Conservation (phyloP, 2,113 vertebrate genomes). For the Bos javanicus region DNA sequence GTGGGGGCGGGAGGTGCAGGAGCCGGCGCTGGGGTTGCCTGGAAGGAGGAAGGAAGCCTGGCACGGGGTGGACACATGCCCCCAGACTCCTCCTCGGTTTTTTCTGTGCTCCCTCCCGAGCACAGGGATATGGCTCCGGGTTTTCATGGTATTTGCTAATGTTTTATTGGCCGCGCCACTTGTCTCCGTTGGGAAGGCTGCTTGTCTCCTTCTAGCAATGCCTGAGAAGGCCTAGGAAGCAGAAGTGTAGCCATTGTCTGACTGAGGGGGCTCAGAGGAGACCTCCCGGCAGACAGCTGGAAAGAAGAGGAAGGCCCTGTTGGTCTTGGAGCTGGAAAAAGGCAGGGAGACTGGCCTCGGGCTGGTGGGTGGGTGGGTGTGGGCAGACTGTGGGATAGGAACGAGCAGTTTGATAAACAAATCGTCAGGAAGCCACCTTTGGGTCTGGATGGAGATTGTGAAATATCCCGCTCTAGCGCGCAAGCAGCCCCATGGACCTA, state of each 20-base stretch:
- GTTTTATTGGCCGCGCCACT: background rate
- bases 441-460: background rate
- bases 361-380: background rate
- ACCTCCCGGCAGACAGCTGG: constrained; percentile 40
- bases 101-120: background rate
- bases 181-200: constrained; percentile 22
- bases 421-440: constrained; percentile 33
- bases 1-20: constrained; percentile 67
- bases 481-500: background rate
- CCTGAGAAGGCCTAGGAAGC: constrained; percentile 64
- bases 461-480: background rate
- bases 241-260: constrained; percentile 68
- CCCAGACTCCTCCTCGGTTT: background rate
- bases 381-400: constrained; percentile 15
- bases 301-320: background rate
- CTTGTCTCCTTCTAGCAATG: constrained; percentile 45
- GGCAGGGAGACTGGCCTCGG: constrained; percentile 41
- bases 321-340: background rate
- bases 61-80: constrained; percentile 42
- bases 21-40: constrained; percentile 52
- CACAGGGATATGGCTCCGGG: background rate
- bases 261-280: constrained; percentile 13
- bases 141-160: constrained; percentile 6
- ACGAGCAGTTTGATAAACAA: constrained; percentile 47
- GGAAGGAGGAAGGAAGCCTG: constrained; percentile 64